A percentile compares a stretch with the other conserved stretches of the same genome.
phyloP scores from a whole-genome alignment of 1,140 invertebrate genomes.

The Drosophila serrata region DNA sequence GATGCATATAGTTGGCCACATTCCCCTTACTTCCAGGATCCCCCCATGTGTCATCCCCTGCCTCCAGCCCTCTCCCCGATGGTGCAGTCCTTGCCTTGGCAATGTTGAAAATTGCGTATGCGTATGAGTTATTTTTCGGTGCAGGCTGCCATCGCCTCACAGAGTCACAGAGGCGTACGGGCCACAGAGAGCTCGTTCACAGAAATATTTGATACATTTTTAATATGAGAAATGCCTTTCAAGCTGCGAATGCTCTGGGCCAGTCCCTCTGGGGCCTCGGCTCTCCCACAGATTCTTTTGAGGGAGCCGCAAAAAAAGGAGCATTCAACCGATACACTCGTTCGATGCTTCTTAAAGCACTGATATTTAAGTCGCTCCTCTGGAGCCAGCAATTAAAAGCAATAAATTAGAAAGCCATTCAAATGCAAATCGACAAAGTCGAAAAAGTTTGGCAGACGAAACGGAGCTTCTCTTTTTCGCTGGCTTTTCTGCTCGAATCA shows the following conservation, averaged over 20 bases:
- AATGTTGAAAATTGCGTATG: slow-evolving; percentile 83
- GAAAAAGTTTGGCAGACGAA: slow-evolving; percentile 52
- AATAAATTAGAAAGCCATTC: slow-evolving; percentile 75
- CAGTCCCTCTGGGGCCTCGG: neutral
- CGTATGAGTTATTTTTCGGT: slow-evolving; percentile 70
- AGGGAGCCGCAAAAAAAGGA: slow-evolving; percentile 23
- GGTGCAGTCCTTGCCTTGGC: slow-evolving; percentile 40
- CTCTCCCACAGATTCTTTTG: slow-evolving; percentile 57
- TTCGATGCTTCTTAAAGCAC: slow-evolving; percentile 48
- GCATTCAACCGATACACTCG: slow-evolving; percentile 8
- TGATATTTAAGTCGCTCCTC: slow-evolving; percentile 45
- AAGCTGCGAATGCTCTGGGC: slow-evolving; percentile 47
- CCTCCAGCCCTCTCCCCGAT: neutral
- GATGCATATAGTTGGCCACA: slow-evolving; percentile 46
- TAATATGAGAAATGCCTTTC: slow-evolving; percentile 82
- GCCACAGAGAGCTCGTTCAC: slow-evolving; percentile 42
- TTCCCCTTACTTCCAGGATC: slow-evolving; percentile 10
- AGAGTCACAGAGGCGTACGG: slow-evolving; percentile 23
- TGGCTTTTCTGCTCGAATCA: slow-evolving; percentile 37
- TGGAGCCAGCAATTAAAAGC: slow-evolving; percentile 59
- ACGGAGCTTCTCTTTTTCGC: slow-evolving; percentile 10
- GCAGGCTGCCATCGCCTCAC: slow-evolving; percentile 31
- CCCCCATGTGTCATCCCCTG: neutral
- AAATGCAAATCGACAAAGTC: slow-evolving; percentile 66
- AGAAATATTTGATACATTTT: slow-evolving; percentile 82